These are phyloP conservation scores for Alcedo quadribrachys DNA, from an alignment of 2,797 vertebrate species.

Conservation along the genomic window DNA sequence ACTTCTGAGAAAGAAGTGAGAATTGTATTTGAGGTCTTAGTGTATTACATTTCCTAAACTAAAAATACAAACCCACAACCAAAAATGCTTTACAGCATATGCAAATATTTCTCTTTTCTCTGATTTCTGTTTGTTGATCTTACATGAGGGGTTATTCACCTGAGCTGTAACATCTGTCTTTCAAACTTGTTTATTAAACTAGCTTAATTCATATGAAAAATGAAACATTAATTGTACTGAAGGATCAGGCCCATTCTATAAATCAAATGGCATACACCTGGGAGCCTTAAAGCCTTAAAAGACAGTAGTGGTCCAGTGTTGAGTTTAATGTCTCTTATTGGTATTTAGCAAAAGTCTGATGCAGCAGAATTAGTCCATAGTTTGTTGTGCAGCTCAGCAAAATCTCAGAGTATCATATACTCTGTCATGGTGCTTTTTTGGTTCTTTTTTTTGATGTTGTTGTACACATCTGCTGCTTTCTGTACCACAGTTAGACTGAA, in stretches of 20 bases:
- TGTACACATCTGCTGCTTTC: not conserved
- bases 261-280: not conserved
- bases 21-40: not conserved
- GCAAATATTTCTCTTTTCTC: not conserved
- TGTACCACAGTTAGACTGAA: not conserved
- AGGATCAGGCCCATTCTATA: not conserved
- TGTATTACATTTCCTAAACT: not conserved
- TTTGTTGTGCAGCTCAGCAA: not conserved
- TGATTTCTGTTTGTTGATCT: not conserved
- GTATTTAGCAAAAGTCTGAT: not conserved
- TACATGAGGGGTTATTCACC: not conserved
- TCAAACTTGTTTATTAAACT: not conserved
- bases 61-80: not conserved
- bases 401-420: not conserved
- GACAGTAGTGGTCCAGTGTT: not conserved
- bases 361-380: not conserved
- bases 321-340: not conserved
- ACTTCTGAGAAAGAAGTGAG: not conserved
- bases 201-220: not conserved
- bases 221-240: not conserved
- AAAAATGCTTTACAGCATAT: not conserved
- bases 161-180: not conserved
- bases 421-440: not conserved
- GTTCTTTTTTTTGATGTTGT: not conserved
- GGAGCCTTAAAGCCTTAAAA: not conserved